These are phyloP conservation scores for Agelaius phoeniceus DNA, from an alignment of 2,113 vertebrate species.

Conservation along the genomic window DNA sequence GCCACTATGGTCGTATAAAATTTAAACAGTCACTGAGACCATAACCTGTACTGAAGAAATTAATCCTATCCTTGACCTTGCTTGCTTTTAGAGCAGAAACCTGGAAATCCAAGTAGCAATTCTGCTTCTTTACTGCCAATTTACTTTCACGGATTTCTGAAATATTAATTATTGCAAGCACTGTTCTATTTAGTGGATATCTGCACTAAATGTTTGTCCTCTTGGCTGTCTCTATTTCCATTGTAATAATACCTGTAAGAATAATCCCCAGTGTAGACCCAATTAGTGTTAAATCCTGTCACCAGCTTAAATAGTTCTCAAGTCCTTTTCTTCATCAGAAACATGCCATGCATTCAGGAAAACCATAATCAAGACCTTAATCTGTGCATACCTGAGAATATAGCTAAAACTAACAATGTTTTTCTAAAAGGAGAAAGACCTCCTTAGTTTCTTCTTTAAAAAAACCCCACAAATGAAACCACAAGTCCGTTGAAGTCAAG, in stretches of 20 bases:
- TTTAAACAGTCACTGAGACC: not conserved
- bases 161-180: not conserved
- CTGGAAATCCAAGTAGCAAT: not conserved
- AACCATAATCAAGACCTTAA: not conserved
- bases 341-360: not conserved
- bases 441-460: not conserved
- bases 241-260: not conserved
- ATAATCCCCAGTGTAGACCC: not conserved
- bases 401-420: not conserved
- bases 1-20: not conserved
- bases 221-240: not conserved
- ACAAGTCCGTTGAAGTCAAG: not conserved
- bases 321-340: not conserved
- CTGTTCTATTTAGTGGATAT: not conserved
- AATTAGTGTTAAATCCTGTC: not conserved
- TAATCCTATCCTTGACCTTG: not conserved
- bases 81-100: not conserved
- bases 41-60: not conserved
- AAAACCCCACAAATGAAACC: not conserved
- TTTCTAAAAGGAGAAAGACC: not conserved
- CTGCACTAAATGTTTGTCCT: not conserved
- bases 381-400: not conserved
- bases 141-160: not conserved
- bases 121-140: not conserved
- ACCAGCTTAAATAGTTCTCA: not conserved